Evolutionary conservation across 1,140 invertebrate species (phyloP).

Genomic region (Drusus annulatus): DNA sequence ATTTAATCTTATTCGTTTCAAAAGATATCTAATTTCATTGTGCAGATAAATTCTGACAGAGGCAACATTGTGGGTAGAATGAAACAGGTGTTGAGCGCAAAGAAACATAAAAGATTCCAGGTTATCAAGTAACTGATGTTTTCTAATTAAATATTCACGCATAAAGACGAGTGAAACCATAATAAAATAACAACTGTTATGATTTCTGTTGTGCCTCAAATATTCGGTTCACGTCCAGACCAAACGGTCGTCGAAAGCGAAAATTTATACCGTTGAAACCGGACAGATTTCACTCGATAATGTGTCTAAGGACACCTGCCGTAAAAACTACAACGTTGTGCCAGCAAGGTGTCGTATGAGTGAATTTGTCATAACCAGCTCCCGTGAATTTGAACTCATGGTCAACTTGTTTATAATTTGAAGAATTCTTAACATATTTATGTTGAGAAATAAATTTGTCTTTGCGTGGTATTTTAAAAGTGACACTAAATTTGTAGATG

Average conservation of each 20-base stretch:
- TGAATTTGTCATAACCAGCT: background rate
- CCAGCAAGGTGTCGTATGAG: background rate
- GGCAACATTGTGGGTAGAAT: too few relatives aligned
- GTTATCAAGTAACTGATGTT: background rate
- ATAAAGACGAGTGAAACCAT: background rate
- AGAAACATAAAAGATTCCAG: too few relatives aligned
- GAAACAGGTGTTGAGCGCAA: too few relatives aligned
- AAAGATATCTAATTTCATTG: too few relatives aligned
- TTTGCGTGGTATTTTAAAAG: background rate
- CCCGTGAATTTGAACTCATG: constrained; percentile 4
- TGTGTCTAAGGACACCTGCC: constrained; percentile 14
- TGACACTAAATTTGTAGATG: background rate
- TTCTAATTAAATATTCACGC: background rate
- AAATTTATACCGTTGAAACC: background rate
- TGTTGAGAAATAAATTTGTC: background rate
- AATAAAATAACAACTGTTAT: constrained; percentile 28
- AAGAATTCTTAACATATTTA: constrained; percentile 27
- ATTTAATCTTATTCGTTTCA: too few relatives aligned
- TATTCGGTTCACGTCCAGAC: constrained; percentile 27
- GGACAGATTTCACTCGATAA: constrained; percentile 31
- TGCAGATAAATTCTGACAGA: too few relatives aligned
- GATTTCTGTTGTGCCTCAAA: background rate
- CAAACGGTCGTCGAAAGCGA: constrained; percentile 28
- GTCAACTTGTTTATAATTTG: constrained; percentile 32
- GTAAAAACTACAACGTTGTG: background rate